Percentiles rank a stretch among this genome's conserved stretches.
Evolutionary conservation across 64 coral and sea anemone genomes (phyloP).

Genomic region (Pachyseris speciosa): DNA sequence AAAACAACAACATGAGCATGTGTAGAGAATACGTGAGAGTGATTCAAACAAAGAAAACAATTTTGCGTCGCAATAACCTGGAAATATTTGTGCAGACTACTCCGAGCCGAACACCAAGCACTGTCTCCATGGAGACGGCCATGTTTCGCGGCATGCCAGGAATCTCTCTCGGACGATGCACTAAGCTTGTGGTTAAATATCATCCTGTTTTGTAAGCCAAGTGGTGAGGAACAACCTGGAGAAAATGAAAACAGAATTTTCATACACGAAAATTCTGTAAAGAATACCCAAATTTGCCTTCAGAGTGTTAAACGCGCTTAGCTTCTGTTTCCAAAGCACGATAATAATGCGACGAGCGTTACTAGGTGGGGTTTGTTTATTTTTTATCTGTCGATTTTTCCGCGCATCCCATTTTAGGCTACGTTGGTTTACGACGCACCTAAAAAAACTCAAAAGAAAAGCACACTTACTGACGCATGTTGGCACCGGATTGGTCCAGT

Average conservation of each 20-base stretch:
- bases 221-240: slow-evolving; percentile 67
- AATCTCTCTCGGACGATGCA: slow-evolving; percentile 79
- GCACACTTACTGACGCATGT: slow-evolving; percentile 64
- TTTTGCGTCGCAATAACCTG: slow-evolving; percentile 28
- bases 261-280: too few relatives aligned
- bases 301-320: too few relatives aligned
- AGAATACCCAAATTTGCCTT: too few relatives aligned
- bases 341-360: too few relatives aligned
- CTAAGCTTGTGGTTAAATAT: slow-evolving; percentile 38
- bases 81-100: slow-evolving; percentile 63
- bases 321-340: too few relatives aligned
- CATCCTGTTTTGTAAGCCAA: slow-evolving; percentile 46
- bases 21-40: neutral
- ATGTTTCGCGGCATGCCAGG: slow-evolving; percentile 53
- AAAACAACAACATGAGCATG: neutral
- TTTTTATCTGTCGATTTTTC: too few relatives aligned
- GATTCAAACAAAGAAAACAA: neutral
- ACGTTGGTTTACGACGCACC: too few relatives aligned
- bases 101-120: slow-evolving; percentile 92
- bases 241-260: too few relatives aligned
- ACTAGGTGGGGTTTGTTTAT: too few relatives aligned
- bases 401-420: too few relatives aligned
- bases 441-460: neutral
- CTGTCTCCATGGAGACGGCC: slow-evolving; percentile 74
- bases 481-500: slow-evolving; percentile 59